A percentile compares a stretch with the other conserved stretches of the same genome.
phyloP scores from a whole-genome alignment of 1,140 invertebrate species.

The Oedothorax gibbosus region DNA sequence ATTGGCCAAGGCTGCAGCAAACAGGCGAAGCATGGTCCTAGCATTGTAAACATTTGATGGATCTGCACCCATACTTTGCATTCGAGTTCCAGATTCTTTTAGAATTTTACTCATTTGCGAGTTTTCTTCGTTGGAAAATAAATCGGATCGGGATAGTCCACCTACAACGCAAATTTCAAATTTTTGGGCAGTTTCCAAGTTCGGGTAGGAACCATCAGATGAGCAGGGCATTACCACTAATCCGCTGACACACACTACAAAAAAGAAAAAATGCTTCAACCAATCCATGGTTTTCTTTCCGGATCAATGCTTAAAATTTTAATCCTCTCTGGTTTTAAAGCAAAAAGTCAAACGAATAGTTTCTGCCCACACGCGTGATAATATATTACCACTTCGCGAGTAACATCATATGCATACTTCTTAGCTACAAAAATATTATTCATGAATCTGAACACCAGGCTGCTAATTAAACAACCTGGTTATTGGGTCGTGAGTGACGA shows the following conservation, averaged over 20 bases:
- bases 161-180: slow-evolving; percentile 4
- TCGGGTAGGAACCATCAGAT: not conserved
- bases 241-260: slow-evolving; percentile 11
- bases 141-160: not conserved
- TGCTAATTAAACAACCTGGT: slow-evolving; percentile 23
- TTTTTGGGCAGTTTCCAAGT: not conserved
- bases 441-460: slow-evolving; percentile 9
- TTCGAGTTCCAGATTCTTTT: not conserved
- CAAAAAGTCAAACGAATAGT: too few species aligned
- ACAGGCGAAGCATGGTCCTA: slow-evolving; percentile 12
- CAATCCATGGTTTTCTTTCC: slow-evolving; percentile 8
- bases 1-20: not conserved
- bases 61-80: not conserved
- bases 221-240: not conserved
- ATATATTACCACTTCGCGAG: too few species aligned
- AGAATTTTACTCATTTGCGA: not conserved
- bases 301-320: too few species aligned
- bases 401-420: not conserved
- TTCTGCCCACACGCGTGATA: too few species aligned
- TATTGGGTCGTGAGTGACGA: slow-evolving; percentile 13
- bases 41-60: not conserved
- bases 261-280: not conserved
- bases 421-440: slow-evolving; percentile 3
- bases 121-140: not conserved
- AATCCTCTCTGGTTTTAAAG: too few species aligned